These are phyloP conservation scores for Thalassarche chlororhynchos DNA, from an alignment of 2,113 vertebrate genomes.

Conservation along the genomic window DNA sequence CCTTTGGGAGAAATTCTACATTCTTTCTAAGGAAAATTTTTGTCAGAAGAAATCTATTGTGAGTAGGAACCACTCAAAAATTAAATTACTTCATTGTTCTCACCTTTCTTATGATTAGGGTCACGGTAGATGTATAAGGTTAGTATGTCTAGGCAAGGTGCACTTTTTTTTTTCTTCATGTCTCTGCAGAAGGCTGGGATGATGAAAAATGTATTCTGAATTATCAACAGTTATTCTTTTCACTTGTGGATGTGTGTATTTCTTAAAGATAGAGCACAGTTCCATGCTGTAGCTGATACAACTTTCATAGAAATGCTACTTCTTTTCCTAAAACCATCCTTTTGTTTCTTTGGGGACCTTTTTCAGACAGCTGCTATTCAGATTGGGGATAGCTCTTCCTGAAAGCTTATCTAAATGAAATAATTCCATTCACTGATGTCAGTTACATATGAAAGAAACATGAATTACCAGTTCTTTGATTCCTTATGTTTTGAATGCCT, in stretches of 20 bases:
- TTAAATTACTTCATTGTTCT: neutral
- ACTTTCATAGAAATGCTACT: neutral
- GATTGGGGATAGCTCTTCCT: neutral
- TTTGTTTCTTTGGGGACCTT: neutral
- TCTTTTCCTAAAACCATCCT: neutral
- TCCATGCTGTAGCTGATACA: neutral
- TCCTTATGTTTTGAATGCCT: neutral
- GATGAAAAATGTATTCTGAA: neutral
- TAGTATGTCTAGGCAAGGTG: neutral
- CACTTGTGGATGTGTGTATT: neutral
- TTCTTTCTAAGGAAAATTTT: neutral
- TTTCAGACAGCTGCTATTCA: neutral
- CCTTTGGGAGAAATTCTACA: neutral
- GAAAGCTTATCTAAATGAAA: neutral
- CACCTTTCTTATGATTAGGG: neutral
- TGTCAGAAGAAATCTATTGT: neutral
- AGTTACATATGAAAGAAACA: neutral
- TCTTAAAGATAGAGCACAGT: neutral
- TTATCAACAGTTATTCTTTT: neutral
- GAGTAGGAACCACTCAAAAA: neutral
- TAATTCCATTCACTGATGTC: neutral
- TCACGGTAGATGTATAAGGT: neutral
- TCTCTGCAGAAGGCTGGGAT: neutral
- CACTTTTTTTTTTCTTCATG: neutral
- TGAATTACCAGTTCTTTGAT: neutral